Percentiles rank a stretch among this genome's conserved stretches.
Conservation (phyloP, 2,888 invertebrate genomes). For the Pachymerium ferrugineum region DNA sequence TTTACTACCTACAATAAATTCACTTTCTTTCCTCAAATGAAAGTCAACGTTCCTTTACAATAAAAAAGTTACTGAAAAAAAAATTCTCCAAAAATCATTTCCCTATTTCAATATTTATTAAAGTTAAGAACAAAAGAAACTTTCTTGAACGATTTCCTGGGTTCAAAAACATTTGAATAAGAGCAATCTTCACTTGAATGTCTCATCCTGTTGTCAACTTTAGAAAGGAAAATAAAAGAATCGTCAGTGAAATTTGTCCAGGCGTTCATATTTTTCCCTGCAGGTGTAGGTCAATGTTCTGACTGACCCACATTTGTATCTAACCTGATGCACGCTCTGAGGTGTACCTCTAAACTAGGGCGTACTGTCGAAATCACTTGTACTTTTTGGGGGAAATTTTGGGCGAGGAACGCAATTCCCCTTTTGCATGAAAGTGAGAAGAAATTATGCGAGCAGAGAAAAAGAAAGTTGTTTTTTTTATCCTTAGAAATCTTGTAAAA, state of each 20-base stretch:
- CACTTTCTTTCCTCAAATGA: neutral
- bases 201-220: neutral
- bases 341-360: neutral
- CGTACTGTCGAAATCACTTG: neutral
- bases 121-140: neutral
- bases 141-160: neutral
- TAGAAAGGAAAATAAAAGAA: too few relatives aligned
- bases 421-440: neutral
- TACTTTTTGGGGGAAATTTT: neutral
- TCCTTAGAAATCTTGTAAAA: neutral
- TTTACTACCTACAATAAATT: too few relatives aligned
- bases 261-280: neutral
- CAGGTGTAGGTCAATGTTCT: slow-evolving; percentile 6
- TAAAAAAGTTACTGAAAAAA: too few relatives aligned
- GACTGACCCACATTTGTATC: neutral
- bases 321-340: too few relatives aligned
- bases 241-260: neutral
- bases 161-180: neutral
- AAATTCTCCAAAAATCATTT: neutral
- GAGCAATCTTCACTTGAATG: neutral
- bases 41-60: neutral
- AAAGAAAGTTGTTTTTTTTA: neutral
- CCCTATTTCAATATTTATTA: neutral
- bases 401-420: neutral
- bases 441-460: neutral